Percentiles rank a stretch among this genome's conserved stretches.
phyloP scores from a whole-genome alignment of 2,797 vertebrate species.

The Molossus alvarezi region DNA sequence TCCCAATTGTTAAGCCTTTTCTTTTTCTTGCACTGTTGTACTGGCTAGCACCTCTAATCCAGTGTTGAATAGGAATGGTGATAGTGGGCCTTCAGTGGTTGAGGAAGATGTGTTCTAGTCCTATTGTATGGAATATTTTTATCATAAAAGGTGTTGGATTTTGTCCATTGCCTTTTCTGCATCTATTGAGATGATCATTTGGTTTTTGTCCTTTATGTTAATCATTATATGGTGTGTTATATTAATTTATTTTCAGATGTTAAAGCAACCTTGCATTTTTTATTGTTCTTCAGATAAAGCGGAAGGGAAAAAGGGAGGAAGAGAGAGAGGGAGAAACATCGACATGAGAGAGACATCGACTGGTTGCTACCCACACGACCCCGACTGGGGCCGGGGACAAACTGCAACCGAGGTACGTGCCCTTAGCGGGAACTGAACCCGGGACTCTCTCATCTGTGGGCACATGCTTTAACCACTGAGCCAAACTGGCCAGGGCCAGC shows the following conservation, averaged over 20 bases:
- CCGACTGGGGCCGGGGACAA: too few relatives aligned
- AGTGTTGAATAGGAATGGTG: too few relatives aligned
- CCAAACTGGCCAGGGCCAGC: not conserved
- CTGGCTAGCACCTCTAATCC: not conserved
- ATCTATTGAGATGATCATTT: not conserved
- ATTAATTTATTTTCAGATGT: not conserved
- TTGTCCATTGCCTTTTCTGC: not conserved
- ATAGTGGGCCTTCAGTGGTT: not conserved
- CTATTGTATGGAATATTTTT: not conserved
- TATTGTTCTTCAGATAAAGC: too few relatives aligned
- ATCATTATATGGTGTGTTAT: not conserved
- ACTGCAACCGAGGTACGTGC: too few relatives aligned
- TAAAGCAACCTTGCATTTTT: not conserved
- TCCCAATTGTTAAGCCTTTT: not conserved
- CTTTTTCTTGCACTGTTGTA: not conserved
- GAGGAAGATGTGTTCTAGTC: not conserved
- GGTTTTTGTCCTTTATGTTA: constrained; percentile 12
- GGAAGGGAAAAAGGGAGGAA: too few relatives aligned
- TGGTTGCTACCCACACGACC: too few relatives aligned
- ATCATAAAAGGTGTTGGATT: not conserved
- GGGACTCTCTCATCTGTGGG: too few relatives aligned
- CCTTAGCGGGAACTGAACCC: too few relatives aligned
- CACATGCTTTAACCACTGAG: too few relatives aligned
- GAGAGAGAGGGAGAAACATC: too few relatives aligned
- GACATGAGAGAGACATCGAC: too few relatives aligned